phyloP scores from a whole-genome alignment of 2,888 invertebrate species.

The Cataglyphis livida region DNA sequence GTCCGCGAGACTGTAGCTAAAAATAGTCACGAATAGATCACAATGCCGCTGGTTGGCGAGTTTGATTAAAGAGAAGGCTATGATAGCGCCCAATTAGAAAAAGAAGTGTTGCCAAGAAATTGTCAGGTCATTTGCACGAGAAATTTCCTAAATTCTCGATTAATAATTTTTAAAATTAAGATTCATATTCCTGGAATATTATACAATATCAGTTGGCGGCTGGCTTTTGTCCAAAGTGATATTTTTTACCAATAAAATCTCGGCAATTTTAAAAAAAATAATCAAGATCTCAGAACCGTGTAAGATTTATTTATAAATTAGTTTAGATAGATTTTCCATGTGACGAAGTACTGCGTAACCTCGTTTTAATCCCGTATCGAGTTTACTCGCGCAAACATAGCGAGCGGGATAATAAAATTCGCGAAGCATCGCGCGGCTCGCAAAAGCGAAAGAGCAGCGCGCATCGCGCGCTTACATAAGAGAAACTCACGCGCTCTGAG shows the following conservation, averaged over 20 bases:
- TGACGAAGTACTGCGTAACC: background rate
- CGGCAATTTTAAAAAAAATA: background rate
- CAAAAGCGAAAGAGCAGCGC: constrained; percentile 44
- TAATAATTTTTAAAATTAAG: background rate
- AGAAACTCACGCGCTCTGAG: constrained; percentile 77
- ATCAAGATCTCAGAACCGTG: background rate
- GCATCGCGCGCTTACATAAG: constrained; percentile 76
- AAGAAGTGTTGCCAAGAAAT: background rate
- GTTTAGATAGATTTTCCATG: background rate
- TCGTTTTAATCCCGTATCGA: background rate
- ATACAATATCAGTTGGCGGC: background rate
- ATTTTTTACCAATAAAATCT: background rate
- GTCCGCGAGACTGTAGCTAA: background rate
- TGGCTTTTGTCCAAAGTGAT: background rate
- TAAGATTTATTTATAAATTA: background rate
- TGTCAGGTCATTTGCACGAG: background rate
- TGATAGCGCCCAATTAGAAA: background rate
- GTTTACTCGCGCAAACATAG: background rate
- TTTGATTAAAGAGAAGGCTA: background rate
- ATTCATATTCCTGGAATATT: background rate
- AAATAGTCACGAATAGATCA: constrained; percentile 13
- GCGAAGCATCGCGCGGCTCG: constrained; percentile 7
- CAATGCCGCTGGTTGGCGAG: background rate
- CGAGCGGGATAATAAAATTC: background rate
- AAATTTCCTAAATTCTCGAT: background rate